Evolutionary conservation across 2,113 vertebrate species (phyloP), one percentile per base, ranked within the genome.

Genomic region (Alouatta palliata): DNA sequence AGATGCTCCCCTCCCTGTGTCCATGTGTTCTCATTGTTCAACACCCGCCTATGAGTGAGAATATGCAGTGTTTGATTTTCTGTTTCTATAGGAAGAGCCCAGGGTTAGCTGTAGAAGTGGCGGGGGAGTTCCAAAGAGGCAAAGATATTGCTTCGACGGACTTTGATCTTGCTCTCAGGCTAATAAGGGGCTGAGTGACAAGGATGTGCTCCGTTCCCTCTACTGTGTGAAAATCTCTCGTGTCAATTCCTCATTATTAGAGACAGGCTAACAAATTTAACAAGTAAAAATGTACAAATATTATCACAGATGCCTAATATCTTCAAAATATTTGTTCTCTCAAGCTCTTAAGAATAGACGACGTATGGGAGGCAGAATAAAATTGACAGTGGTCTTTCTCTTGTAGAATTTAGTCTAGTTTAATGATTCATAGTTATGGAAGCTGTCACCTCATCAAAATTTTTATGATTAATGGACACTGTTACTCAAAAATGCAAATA

Each of bases 181-280:
- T 58, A 1, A 21, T 3, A 0, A 0, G 4, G 5, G 80, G 21
- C 73, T 13, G 0, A 0, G 49, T 2, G 68, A 23, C 5, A 20
- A 75, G 47, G 61, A 37, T 6, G 0, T 11, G 21, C 35, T 81
- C 64, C 30, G 0, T 5, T 45, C 66, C 23, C 8, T 52, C 52
- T 35, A 6, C 3, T 1, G 6, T 3, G n/a, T 73, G 75, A 35
- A 21, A 64, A 40, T 19, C 47, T 58, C 40, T 4, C 16, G 0
- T 17, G 56, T 43, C 17, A 25, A 25, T 45, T 13, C 27, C 17
- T 52, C 7, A 10, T 49, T 43, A 1, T 20, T 40, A n/a, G 82
- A 43, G 20, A 12, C 3, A 0, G 2, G 27, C 2, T 7, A 2
- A 11, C 56, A 43, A 0, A 6, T n/a, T 32, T 54, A 84, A 30